Conservation (phyloP, 2,113 vertebrate species). For the Lanius collurio region DNA sequence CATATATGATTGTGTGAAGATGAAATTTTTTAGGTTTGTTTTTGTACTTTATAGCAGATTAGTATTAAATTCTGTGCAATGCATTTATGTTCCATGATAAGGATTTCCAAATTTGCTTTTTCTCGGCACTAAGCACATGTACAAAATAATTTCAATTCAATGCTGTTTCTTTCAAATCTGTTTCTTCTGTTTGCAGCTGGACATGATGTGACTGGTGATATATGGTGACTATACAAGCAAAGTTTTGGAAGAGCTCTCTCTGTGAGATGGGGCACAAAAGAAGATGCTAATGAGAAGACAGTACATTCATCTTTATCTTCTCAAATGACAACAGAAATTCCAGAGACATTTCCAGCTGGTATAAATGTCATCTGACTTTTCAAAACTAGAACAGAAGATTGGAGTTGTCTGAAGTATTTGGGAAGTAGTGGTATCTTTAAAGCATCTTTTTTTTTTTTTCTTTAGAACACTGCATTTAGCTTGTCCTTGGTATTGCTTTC, state of each 20-base stretch:
- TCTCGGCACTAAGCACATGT: neutral
- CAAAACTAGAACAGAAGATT: neutral
- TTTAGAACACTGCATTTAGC: neutral
- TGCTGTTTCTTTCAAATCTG: neutral
- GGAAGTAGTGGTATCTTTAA: neutral
- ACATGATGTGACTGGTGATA: conserved; percentile 83
- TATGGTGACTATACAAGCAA: neutral
- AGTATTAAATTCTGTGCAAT: neutral
- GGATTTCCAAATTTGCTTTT: neutral
- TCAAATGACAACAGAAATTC: neutral
- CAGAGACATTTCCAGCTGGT: neutral
- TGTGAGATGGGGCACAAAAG: neutral
- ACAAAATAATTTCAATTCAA: neutral
- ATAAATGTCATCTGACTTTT: neutral
- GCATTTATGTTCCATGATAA: neutral
- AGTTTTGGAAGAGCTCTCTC: neutral
- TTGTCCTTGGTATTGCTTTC: neutral
- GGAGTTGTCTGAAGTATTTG: neutral
- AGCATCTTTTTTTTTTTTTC: neutral
- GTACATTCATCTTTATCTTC: neutral
- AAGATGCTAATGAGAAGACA: neutral
- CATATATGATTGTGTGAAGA: neutral
- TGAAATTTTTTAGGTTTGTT: neutral
- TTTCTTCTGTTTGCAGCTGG: conserved; percentile 83
- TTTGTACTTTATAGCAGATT: neutral